Evolutionary conservation across 2,797 vertebrate genomes (phyloP), one percentile per base, ranked within the genome.

Genomic region (Acrocephalus scirpaceus): DNA sequence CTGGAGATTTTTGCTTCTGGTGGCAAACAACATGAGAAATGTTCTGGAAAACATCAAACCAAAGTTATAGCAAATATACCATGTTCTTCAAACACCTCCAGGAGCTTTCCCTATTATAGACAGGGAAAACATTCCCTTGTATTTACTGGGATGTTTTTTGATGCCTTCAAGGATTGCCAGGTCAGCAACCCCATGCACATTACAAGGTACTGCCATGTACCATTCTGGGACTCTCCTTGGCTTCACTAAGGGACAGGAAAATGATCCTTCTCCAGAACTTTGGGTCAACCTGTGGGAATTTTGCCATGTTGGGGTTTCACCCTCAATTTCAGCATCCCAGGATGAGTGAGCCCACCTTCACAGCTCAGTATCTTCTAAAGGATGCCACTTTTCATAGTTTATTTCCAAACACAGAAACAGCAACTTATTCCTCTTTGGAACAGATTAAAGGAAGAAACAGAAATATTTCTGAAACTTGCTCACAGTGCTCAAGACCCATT

Each of bases 301-400:
- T 50, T 48, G 8, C 13, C 1, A 0, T 7, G 16, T 5, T 26
- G 10, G 50, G 16, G 18, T 13, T 74, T 80, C 5, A 1, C 23
- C 26, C 22, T 60, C 48, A 66, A 13, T 62, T 81, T 92, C 83
- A 86, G 60, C 29, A 50, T 70, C 44, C 16, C n/a, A 60, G 20
- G 0, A 0, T 23, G 40, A 16, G 40, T 42, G 40, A 42, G 40
- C 14, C 40, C 13, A 16, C 13, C 40, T 42, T 42, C 16, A 38
- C 38, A 57, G 20, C 25, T 84, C 89, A 67, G 0, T 16, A 17
- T 78, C 48, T 77, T 64, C 51, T 90, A 44, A 27, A 66, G 16
- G 10, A 76, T 36, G 11, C 5, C 47, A 32, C 19, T 69, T 72
- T 69, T 53, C 62, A 69, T 32, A 16, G 10, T 47, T 61, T 53